A percentile compares a stretch with the other conserved stretches of the same genome.
phyloP scores from a whole-genome alignment of 2,113 vertebrate species.

The Bungarus multicinctus region DNA sequence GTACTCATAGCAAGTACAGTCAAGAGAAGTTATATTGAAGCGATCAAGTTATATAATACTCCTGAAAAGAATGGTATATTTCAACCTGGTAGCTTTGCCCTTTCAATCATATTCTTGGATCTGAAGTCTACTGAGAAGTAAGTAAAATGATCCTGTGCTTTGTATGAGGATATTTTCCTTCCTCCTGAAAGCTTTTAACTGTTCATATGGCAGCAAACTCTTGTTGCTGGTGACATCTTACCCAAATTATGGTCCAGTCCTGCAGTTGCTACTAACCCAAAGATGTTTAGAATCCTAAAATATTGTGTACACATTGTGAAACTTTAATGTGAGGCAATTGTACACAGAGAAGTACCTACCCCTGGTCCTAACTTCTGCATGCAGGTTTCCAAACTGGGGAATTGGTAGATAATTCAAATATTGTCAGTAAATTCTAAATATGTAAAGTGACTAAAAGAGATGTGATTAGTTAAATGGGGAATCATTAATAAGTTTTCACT shows the following conservation, averaged over 20 bases:
- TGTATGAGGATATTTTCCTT: not conserved
- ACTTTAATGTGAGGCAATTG: not conserved
- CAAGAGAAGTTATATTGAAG: constrained; percentile 4
- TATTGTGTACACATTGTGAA: not conserved
- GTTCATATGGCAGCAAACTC: not conserved
- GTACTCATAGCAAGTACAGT: not conserved
- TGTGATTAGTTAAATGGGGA: not conserved
- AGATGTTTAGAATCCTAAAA: not conserved
- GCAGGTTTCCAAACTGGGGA: not conserved
- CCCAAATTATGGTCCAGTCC: not conserved
- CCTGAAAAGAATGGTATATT: not conserved
- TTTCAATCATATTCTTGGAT: constrained; percentile 10
- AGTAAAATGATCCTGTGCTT: not conserved
- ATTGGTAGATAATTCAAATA: not conserved
- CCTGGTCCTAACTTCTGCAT: not conserved
- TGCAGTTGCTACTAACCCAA: not conserved
- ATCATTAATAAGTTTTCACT: not conserved
- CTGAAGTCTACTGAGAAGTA: not conserved
- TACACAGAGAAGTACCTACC: not conserved
- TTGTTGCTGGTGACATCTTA: not conserved
- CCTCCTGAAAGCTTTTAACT: not conserved
- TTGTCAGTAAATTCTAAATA: not conserved
- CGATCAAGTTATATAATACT: not conserved
- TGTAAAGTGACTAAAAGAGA: not conserved
- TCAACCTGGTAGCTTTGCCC: not conserved